Evolutionary conservation across 2,888 invertebrate genomes (phyloP), one percentile per base, ranked within the genome.

Genomic region (Eupeodes latifasciatus): DNA sequence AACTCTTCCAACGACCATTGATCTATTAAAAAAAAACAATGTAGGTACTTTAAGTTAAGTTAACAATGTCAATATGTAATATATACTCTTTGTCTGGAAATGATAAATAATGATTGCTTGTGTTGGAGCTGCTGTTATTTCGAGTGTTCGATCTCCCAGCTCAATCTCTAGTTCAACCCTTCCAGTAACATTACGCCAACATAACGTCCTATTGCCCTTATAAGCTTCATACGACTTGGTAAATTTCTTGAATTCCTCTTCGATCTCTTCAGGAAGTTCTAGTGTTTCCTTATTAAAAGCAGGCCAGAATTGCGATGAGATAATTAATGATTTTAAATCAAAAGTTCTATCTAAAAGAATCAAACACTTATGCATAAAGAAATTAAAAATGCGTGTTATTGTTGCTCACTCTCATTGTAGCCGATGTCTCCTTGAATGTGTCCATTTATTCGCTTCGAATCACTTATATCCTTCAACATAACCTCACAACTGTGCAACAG

Each of bases 301-400:
- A 0, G 99, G 99, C 99, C 99, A 99, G 94, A 99, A 99, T 93
- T 99, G 99, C 2, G 98, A 98, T 0, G 99, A 99, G n/a, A 99
- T 94, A 90, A 99, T 98, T 94, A 99, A 96, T 1, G 98, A 97
- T 90, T 96, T 96, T 44, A 97, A 95, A 36, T 96, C 95, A 89
- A 97, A 95, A 61, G 94, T 93, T 93, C 95, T 92, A 88, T 90
- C 93, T 90, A 59, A 71, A 81, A 9, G 6, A 9, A 16, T n/a
- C 12, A n/a, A 69, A 5, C 0, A 51, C 27, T 9, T 16, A 10
- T 2, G 16, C 1, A 51, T 11, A n/a, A n/a, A 0, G 47, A 34
- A 67, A n/a, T 34, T 36, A 19, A 14, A 6, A 64, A 14, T 11
- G 19, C 4, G 1, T 36, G n/a, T 9, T 34, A 49, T 7, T 1